Base-by-base conservation (phyloP, 2,888 invertebrate species). In the Flexamia atlantica region DNA sequence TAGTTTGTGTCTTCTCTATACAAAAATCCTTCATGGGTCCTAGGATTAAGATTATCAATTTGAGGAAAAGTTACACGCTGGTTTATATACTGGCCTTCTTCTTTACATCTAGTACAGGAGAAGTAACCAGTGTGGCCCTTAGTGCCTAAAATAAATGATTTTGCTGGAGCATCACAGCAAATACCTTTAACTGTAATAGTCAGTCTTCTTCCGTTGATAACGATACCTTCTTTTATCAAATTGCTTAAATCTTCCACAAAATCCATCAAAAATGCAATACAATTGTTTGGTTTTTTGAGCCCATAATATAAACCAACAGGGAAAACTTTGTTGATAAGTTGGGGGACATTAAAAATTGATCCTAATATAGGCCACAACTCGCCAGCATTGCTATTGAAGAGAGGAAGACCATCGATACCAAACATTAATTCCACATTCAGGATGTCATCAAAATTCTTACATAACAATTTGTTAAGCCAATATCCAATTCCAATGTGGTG, bases 101-200 rank as follows among this genome's bases (percentile, higher is more conserved):
- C 74, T 20, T 60, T 79, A 79, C 86, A 86, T 32, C 84, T 76
- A 30, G 85, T 85, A 50, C 85, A 86, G n/a, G 80, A 82, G 32
- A n/a, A 46, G 72, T 83, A 80, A 9, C 86, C 86, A 83, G 76
- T 85, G 46, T 86, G 86, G 0, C 83, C 83, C 20, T 85, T 85
- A 20, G 83, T 82, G n/a, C 82, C 64, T 30, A 81, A 83, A 23
- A 86, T 70, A 81, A 85, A 85, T 4, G 85, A 42, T 50, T 85
- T 86, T 9, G 86, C 86, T 1, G 86, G 84, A 36, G 85, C 85
- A 84, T 86, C 85, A 70, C 85, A 85, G 9, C 83, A 74, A 68
- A 86, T 74, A 14, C 83, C 85, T 46, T 81, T 82, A 1, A 85
- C 53, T 68, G 12, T 64, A 28, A 85, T 32, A 14, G 14, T 12